Evolutionary conservation across 2,113 vertebrate genomes (phyloP), one percentile per base, ranked within the genome.

Genomic region (Carettochelys insculpta): DNA sequence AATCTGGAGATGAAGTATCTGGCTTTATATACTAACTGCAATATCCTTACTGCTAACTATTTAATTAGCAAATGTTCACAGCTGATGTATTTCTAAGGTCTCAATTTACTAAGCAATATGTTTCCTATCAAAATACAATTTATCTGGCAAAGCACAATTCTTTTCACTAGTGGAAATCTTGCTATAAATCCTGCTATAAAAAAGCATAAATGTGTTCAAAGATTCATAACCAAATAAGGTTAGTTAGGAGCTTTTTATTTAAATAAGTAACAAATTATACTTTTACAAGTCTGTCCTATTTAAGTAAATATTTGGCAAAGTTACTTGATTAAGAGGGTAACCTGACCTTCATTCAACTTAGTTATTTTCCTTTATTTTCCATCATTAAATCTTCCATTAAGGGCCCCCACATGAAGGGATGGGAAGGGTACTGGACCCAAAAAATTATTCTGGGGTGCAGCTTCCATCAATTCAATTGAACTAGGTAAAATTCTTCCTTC

Each of bases 241-340:
- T 90, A 95, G 94, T 65, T 94, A 96, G 93, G 92, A 96, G 91
- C 96, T 95, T 98, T 96, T 97, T 98, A 98, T 98, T 98, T 98
- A 98, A 98, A 97, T 97, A 98, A 97, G 96, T 98, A 98, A 97
- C 97, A 97, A 98, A 98, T 96, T 98, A 98, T 97, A 98, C 96
- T 98, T 98, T 97, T 97, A 97, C 96, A 97, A 98, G 96, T 96
- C 96, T 98, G 97, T 93, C 97, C 97, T 98, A 98, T 98, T 98
- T 98, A 97, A 98, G 97, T 97, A 98, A 98, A 97, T 98, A 98
- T 98, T 98, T 98, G 98, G 97, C 97, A 94, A 97, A 97, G 95
- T 86, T 87, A 92, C 96, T 98, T 97, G 97, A 98, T 97, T 97
- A 97, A 97, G 97, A 97, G 97, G 97, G 96, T 96, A 97, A 97